Evolutionary conservation across 2,888 invertebrate species (phyloP).

Genomic region (Metalampra italica): DNA sequence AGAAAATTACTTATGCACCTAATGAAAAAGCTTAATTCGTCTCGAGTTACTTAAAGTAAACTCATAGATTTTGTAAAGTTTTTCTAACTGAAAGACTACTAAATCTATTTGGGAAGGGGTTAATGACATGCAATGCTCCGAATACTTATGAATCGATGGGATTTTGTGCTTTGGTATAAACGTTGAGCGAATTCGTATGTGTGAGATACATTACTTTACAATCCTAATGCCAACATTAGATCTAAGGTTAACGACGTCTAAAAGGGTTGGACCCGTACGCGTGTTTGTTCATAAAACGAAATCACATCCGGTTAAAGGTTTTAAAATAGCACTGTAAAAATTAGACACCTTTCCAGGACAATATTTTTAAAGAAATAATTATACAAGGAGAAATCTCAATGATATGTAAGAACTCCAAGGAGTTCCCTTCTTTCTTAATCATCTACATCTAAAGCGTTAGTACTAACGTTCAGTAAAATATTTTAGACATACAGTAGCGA

Average conservation of each 20-base stretch:
- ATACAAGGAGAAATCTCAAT: slow-evolving; percentile 75
- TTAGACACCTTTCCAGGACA: slow-evolving; percentile 49
- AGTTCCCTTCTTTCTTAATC: slow-evolving; percentile 66
- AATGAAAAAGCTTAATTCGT: slow-evolving; percentile 34
- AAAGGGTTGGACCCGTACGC: slow-evolving; percentile 77
- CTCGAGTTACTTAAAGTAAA: slow-evolving; percentile 40
- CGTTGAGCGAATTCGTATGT: slow-evolving; percentile 74
- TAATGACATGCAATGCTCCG: slow-evolving; percentile 63
- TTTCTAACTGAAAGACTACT: slow-evolving; percentile 74
- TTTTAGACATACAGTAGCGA: slow-evolving; percentile 60
- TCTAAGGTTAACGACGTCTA: slow-evolving; percentile 71
- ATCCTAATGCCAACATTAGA: slow-evolving; percentile 72
- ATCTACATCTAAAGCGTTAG: slow-evolving; percentile 72
- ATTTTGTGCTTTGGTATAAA: slow-evolving; percentile 78
- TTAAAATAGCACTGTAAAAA: slow-evolving; percentile 58
- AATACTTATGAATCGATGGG: slow-evolving; percentile 75
- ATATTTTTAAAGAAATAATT: slow-evolving; percentile 50
- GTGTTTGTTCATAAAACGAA: slow-evolving; percentile 65
- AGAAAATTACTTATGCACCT: slow-evolving; percentile 28
- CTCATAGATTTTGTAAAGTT: slow-evolving; percentile 71
- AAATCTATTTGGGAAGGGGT: slow-evolving; percentile 65
- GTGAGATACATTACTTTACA: slow-evolving; percentile 61
- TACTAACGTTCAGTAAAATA: slow-evolving; percentile 61
- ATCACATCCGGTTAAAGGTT: slow-evolving; percentile 43
- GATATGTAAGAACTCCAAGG: slow-evolving; percentile 76